A percentile compares a stretch with the other conserved stretches of the same genome.
phyloP scores from a whole-genome alignment of 2,797 vertebrate genomes.

The Premnoplex brunnescens region DNA sequence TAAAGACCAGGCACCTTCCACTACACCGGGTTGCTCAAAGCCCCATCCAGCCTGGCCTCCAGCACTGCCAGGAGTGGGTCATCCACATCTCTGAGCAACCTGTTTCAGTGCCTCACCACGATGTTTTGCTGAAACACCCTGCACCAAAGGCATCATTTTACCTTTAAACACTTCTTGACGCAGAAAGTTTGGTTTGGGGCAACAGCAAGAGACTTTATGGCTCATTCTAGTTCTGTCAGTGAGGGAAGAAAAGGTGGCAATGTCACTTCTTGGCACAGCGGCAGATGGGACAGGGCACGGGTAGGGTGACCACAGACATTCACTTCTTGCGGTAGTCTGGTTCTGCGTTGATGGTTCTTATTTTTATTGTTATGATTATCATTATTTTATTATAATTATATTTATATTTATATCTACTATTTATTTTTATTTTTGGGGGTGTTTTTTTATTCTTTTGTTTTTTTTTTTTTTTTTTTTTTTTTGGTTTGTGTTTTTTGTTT shows the following conservation, averaged over 20 bases:
- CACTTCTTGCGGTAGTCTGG: not conserved
- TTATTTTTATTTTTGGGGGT: not conserved
- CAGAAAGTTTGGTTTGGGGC: fast-evolving
- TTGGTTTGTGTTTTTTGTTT: no score
- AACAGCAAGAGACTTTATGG: no score
- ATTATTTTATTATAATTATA: no score
- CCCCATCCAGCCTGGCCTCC: not conserved
- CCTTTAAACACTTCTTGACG: not conserved
- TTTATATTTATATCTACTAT: no score
- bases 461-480: no score
- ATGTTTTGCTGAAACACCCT: fast-evolving
- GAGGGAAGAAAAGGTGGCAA: no score
- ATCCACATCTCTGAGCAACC: not conserved
- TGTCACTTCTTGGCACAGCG: fast-evolving
- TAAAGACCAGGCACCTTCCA: not conserved
- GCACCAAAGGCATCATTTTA: fast-evolving
- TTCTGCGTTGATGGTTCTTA: not conserved
- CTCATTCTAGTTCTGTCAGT: fast-evolving
- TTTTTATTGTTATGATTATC: not conserved
- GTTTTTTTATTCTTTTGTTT: no score
- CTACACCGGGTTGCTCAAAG: not conserved
- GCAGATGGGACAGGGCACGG: fast-evolving
- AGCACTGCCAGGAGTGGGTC: not conserved
- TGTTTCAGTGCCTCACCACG: not conserved
- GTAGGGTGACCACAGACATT: fast-evolving